Percentiles rank a stretch among this genome's conserved stretches.
Conservation (phyloP, 2,113 vertebrate species). For the Noturus placidus region DNA sequence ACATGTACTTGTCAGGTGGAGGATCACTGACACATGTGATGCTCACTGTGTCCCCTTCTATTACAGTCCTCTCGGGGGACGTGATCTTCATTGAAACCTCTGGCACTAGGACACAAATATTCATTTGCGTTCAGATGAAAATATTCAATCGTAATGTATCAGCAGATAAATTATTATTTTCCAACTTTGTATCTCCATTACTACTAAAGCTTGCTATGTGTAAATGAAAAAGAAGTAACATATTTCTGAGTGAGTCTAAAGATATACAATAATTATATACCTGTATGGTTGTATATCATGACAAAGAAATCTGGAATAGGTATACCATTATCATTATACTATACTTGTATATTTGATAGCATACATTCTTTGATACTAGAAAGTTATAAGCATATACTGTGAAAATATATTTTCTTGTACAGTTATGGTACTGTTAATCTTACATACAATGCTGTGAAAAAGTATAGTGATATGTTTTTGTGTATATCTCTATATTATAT, state of each 20-base stretch:
- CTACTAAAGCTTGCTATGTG: background rate
- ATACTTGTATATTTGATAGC: background rate
- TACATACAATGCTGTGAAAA: no score
- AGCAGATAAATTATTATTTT: background rate
- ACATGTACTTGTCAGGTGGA: constrained; percentile 16
- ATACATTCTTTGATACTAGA: background rate
- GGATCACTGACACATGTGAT: constrained; percentile 37
- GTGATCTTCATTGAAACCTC: constrained; percentile 13
- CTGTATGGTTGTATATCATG: background rate
- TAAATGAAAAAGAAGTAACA: background rate
- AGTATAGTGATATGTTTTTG: no score
- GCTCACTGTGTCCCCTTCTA: constrained; percentile 44
- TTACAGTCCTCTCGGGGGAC: background rate
- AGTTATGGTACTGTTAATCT: background rate
- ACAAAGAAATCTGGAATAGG: background rate
- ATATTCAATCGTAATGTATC: background rate
- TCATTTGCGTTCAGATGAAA: background rate
- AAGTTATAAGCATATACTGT: background rate
- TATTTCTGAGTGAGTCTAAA: background rate
- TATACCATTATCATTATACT: background rate
- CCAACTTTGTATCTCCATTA: background rate
- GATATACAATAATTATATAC: background rate
- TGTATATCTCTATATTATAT: no score
- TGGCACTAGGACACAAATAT: constrained; percentile 20
- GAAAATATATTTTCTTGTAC: background rate